These are phyloP conservation scores for Athalia rosae DNA, from an alignment of 2,888 invertebrate genomes.

Conservation along the genomic window DNA sequence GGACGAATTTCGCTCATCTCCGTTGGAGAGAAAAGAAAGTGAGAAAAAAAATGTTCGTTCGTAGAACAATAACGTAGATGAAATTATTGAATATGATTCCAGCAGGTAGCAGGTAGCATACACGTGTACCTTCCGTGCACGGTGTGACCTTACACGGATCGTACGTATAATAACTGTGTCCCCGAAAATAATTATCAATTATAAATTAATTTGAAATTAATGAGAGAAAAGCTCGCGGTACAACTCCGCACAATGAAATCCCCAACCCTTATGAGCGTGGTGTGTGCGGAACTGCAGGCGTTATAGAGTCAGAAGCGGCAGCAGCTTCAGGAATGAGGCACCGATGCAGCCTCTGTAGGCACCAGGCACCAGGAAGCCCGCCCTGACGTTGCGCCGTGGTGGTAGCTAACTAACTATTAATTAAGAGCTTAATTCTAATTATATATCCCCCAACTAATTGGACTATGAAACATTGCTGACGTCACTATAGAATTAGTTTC, in stretches of 20 bases:
- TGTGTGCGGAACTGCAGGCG: constrained; percentile 49
- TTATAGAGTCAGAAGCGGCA: constrained; percentile 16
- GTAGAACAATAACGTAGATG: no score
- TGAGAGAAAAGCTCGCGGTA: constrained; percentile 56
- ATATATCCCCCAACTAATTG: constrained; percentile 68
- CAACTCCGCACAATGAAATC: constrained; percentile 58
- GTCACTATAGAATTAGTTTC: constrained; percentile 48
- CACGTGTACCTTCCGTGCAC: no score
- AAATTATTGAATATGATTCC: no score
- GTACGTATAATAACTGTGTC: constrained; percentile 23
- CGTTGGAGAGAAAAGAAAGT: no score
- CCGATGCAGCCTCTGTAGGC: no score
- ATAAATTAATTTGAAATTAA: constrained; percentile 67
- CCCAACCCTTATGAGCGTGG: constrained; percentile 51
- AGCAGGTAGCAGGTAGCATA: no score
- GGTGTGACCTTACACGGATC: no score
- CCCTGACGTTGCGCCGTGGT: constrained; percentile 42
- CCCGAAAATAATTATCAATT: constrained; percentile 65
- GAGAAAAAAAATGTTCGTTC: no score
- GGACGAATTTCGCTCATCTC: no score
- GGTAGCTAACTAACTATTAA: constrained; percentile 69
- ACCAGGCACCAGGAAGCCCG: constrained; percentile 19
- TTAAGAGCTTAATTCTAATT: constrained; percentile 69
- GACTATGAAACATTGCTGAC: constrained; percentile 62
- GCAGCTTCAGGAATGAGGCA: constrained; percentile 18